These are phyloP conservation scores for Alethe castanea DNA, from an alignment of 2,113 vertebrate species.

Conservation along the genomic window DNA sequence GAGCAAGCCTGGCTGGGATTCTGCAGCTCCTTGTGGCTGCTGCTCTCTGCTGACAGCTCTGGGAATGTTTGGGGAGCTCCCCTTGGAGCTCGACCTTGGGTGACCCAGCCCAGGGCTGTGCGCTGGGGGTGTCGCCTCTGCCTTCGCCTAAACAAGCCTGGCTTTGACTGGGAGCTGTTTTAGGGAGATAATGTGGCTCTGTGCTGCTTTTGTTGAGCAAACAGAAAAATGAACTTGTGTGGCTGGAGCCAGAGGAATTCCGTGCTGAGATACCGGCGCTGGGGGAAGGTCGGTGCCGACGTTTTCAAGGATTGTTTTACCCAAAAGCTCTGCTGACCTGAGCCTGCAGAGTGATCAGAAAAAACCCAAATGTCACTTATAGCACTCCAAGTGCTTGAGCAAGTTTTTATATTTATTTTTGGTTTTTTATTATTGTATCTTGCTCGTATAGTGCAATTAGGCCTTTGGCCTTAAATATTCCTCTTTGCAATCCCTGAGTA, in stretches of 20 bases:
- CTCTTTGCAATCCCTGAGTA: background rate
- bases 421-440: background rate
- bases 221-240: background rate
- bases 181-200: background rate
- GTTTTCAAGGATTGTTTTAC: background rate
- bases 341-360: background rate
- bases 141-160: background rate
- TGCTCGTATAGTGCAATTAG: background rate
- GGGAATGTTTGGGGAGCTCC: background rate
- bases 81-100: background rate
- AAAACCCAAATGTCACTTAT: background rate
- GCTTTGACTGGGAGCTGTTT: background rate
- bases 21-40: conserved; percentile 17
- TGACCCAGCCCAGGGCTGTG: background rate
- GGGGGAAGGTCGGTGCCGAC: background rate
- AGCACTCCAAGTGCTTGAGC: background rate
- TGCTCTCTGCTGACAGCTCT: conserved; percentile 46
- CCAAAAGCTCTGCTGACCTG: background rate
- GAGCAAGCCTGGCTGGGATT: background rate
- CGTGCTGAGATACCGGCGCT: accelerated
- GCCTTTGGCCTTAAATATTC: background rate
- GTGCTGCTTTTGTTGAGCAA: background rate
- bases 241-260: background rate
- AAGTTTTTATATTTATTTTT: background rate
- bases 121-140: background rate